Percentiles rank a stretch among this genome's conserved stretches.
phyloP scores from a whole-genome alignment of 2,888 invertebrate species.

The Encarsia formosa region DNA sequence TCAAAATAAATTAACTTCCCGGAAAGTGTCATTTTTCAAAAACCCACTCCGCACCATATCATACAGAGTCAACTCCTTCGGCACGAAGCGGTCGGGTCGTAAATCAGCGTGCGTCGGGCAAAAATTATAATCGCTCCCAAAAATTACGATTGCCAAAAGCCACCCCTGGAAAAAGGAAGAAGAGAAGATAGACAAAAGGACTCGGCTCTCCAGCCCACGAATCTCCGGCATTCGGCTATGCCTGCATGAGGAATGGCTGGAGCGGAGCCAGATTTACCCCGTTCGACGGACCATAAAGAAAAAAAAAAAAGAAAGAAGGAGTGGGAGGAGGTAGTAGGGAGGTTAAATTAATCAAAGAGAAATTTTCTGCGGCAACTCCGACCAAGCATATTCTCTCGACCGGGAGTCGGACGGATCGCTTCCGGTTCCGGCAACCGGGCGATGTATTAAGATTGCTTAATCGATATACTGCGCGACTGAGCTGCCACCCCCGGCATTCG shows the following conservation, averaged over 20 bases:
- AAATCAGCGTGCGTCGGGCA: no score
- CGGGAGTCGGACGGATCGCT: slow-evolving; percentile 52
- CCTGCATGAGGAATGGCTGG: background rate
- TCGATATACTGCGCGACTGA: slow-evolving; percentile 39
- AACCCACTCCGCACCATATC: no score
- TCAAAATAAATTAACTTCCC: no score
- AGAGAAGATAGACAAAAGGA: no score
- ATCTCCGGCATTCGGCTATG: background rate
- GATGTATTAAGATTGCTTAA: slow-evolving; percentile 54
- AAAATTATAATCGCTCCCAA: no score
- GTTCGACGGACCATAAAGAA: background rate
- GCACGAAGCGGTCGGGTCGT: no score
- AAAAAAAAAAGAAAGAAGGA: background rate
- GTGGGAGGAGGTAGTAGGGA: background rate
- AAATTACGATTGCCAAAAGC: no score
- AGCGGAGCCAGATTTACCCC: slow-evolving; percentile 16
- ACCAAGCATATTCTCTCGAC: slow-evolving; percentile 52
- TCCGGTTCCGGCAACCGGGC: slow-evolving; percentile 51
- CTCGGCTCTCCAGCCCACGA: no score
- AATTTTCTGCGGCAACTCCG: slow-evolving; percentile 46
- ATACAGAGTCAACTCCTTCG: no score
- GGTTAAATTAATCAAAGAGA: slow-evolving; percentile 49
- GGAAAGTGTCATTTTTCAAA: no score
- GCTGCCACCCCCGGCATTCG: background rate
- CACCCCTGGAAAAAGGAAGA: no score